Evolutionary conservation across 2,888 invertebrate species (phyloP), one percentile per base, ranked within the genome.

Genomic region (Azorinus chamasolen): DNA sequence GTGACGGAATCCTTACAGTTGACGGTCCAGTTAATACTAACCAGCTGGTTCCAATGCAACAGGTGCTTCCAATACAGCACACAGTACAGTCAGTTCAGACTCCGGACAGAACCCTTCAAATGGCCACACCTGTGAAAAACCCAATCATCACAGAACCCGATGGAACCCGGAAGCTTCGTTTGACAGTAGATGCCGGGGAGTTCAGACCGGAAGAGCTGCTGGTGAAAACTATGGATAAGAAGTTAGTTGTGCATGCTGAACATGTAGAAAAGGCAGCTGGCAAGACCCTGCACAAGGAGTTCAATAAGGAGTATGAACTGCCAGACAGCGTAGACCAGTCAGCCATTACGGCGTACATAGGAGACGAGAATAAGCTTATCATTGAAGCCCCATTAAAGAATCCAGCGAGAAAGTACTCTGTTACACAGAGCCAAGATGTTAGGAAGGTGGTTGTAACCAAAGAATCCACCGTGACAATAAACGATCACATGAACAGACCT

Each of bases 281-380:
- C 6, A 79, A 91, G 32, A 90, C 91, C 16, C 86, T 92, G 59
- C 90, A 91, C 77, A 91, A 91, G 65, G 92, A 92, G 69, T 93
- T 92, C 75, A 92, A 91, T 72, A 91, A 92, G 66, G 92, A 93
- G 74, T 93, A 92, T 74, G 93, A 93, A 70, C 84, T 93, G 27
- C 93, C 93, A 1, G 91, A 90, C 48, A 85, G 87, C 62, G 92
- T 93, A 18, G 92, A 92, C 70, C 91, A 92, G 27, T 86, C 90
- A 43, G 86, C 88, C 6, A 91, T 93, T 32, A 89, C 89, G 0
- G 93, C 93, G 16, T 90, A 90, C 66, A 88, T 92, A 62, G 89
- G 89, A 10, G 92, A 92, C 46, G 91, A 92, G 51, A 91, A 91
- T 5, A 88, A 90, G 69, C 83, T 93, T 50, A 88, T 90, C 27